A percentile compares a stretch with the other conserved stretches of the same genome.
Conservation (phyloP, 2,113 vertebrate species). For the Clinocottus analis region DNA sequence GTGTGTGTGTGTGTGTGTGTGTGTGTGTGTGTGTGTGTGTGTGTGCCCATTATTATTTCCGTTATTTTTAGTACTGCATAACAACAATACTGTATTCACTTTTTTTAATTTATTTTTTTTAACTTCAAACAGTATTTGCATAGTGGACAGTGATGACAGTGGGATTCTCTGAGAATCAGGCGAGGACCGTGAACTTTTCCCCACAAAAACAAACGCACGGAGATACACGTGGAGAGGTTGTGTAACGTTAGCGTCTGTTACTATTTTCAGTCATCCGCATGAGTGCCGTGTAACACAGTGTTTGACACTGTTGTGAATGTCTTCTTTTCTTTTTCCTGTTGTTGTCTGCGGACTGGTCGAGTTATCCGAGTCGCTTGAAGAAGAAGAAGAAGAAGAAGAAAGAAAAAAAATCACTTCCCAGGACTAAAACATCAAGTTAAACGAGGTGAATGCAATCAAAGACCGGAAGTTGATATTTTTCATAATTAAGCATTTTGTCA, state of each 20-base stretch:
- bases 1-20: too few relatives aligned
- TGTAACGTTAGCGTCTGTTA: neutral
- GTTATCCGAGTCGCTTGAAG: too few relatives aligned
- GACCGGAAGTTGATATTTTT: neutral
- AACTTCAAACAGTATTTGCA: neutral
- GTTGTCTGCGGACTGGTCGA: neutral
- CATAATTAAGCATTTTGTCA: neutral
- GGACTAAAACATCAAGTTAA: neutral
- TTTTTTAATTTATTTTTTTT: neutral
- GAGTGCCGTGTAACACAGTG: neutral
- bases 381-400: too few relatives aligned
- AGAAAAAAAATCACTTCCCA: neutral
- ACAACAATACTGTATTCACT: neutral
- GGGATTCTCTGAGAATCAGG: too few relatives aligned
- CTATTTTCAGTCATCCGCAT: neutral
- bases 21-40: too few relatives aligned
- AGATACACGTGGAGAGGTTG: conserved; percentile 3
- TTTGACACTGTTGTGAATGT: neutral
- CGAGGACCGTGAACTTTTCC: neutral
- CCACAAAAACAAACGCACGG: neutral
- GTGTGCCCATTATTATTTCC: neutral
- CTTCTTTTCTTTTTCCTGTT: neutral
- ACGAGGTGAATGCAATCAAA: neutral
- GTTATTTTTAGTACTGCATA: neutral
- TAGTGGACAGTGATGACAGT: neutral